Evolutionary conservation across 64 coral and sea anemone genomes (phyloP).

Genomic region (Montipora capricornis): DNA sequence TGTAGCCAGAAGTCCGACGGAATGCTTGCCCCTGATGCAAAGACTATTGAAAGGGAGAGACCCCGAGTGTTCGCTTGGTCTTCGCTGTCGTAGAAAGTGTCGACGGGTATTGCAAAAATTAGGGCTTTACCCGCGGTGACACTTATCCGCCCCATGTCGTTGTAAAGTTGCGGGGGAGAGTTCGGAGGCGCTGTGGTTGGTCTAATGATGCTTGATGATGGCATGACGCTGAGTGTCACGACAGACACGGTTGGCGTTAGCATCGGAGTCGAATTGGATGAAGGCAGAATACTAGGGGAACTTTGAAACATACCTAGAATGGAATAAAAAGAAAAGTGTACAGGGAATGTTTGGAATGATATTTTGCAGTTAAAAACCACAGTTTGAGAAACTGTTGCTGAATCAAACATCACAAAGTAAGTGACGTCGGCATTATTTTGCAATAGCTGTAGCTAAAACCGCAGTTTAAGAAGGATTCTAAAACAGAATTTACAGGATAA

Average conservation of each 20-base stretch:
- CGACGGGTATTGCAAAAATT: conserved; percentile 54
- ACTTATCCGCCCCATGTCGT: conserved; percentile 79
- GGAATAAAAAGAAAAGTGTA: conserved; percentile 23
- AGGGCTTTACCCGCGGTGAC: conserved; percentile 80
- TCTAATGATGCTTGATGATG: background rate
- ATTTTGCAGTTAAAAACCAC: conserved; percentile 21
- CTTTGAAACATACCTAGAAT: conserved; percentile 39
- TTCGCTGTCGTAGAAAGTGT: conserved; percentile 84
- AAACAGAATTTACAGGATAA: background rate
- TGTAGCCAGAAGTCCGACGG: conserved; percentile 71
- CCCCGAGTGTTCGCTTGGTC: conserved; percentile 70
- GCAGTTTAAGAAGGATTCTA: no score
- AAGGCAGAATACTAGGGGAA: background rate
- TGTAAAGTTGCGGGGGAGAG: conserved; percentile 30
- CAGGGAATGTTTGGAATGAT: background rate
- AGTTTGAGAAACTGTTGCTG: conserved; percentile 8
- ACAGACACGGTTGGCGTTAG: background rate
- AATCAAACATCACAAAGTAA: background rate
- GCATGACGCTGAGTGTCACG: background rate
- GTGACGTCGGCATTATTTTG: background rate
- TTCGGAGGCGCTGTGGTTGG: conserved; percentile 24
- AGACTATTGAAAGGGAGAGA: conserved; percentile 43
- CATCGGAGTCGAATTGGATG: conserved; percentile 16
- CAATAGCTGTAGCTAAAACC: background rate
- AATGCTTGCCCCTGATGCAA: conserved; percentile 25